Evolutionary conservation across 2,797 vertebrate species (phyloP).

Genomic region (Scleropages formosus): DNA sequence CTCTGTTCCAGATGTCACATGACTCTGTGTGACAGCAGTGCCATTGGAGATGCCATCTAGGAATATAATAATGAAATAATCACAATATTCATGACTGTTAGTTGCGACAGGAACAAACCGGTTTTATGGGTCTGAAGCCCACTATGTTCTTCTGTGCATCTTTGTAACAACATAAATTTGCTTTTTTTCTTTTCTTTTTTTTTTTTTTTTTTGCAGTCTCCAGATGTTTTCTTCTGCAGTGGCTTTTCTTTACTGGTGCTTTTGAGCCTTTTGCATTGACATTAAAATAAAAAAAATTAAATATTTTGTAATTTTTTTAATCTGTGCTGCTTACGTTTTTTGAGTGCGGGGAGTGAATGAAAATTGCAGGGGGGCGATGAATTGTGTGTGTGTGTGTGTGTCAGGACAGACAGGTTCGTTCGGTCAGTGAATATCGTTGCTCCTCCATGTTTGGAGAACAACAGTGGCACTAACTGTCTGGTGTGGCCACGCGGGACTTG

Average conservation of each 20-base stretch:
- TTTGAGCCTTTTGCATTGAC: constrained; percentile 31
- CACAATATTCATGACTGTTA: constrained; percentile 9
- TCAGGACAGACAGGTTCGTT: background rate
- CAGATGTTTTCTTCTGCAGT: constrained; percentile 23
- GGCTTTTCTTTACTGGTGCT: constrained; percentile 40
- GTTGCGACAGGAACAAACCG: constrained; percentile 1
- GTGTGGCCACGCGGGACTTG: constrained; percentile 38
- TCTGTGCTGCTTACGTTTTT: background rate
- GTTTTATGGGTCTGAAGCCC: background rate
- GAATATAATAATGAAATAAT: constrained; percentile 19
- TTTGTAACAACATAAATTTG: constrained; percentile 26
- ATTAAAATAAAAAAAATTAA: constrained; percentile 42
- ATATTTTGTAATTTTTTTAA: constrained; percentile 41
- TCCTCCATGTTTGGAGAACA: background rate
- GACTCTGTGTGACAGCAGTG: constrained; percentile 20
- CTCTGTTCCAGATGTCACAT: constrained; percentile 18
- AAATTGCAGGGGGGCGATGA: background rate
- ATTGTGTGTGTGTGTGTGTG: background rate
- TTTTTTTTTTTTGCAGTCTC: constrained; percentile 24
- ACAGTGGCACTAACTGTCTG: constrained; percentile 22
- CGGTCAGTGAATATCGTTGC: too few relatives aligned
- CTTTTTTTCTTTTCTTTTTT: constrained; percentile 27
- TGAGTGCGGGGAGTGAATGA: background rate
- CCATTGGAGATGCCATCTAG: constrained; percentile 18
- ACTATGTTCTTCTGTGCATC: background rate